Conservation (phyloP, 1,140 invertebrate genomes). For the Planococcus citri region DNA sequence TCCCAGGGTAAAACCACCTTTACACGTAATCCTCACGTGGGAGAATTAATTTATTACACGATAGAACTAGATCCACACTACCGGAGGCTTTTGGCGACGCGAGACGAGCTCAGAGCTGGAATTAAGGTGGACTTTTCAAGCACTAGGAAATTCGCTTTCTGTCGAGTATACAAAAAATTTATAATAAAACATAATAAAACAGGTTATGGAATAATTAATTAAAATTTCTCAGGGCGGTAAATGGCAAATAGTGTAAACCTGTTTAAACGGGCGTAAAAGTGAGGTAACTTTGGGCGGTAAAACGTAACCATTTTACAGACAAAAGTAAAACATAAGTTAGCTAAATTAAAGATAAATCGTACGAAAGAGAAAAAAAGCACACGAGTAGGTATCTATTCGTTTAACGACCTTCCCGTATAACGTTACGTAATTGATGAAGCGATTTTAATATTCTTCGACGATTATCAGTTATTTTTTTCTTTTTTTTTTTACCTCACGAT, state of each 20-base stretch:
- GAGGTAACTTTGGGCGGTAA: neutral
- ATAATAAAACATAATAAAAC: neutral
- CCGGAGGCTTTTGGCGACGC: neutral
- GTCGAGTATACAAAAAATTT: neutral
- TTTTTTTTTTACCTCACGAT: neutral
- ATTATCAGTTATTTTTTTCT: neutral
- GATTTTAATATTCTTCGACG: neutral
- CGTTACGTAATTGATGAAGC: constrained; percentile 2
- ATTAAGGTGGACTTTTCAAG: neutral
- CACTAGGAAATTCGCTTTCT: neutral
- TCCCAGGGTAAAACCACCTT: too few relatives aligned
- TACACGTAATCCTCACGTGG: too few relatives aligned
- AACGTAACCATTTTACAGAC: neutral
- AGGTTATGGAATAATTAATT: neutral
- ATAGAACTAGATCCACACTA: neutral
- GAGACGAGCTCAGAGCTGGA: neutral
- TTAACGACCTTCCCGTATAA: neutral
- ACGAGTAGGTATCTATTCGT: too few relatives aligned
- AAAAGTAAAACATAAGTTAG: neutral
- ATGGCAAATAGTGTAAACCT: neutral
- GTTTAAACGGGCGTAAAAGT: constrained; percentile 1
- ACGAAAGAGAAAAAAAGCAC: too few relatives aligned
- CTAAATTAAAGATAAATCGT: too few relatives aligned
- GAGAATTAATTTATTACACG: neutral
- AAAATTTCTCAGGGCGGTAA: neutral